Conservation (phyloP, 2,113 vertebrate genomes). For the Microcebus ravelobensis region DNA sequence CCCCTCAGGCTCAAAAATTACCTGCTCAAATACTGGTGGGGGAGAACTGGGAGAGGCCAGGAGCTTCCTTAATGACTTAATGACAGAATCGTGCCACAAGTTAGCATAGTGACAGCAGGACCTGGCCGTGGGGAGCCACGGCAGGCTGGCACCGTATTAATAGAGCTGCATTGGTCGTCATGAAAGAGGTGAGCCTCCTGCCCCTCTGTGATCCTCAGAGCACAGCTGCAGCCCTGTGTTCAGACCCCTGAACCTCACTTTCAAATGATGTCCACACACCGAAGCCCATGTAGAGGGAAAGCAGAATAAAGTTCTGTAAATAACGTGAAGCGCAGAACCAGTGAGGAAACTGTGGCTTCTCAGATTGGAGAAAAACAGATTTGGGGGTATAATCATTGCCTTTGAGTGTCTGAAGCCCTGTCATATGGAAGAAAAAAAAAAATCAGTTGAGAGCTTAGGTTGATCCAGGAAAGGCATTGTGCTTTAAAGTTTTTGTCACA, state of each 20-base stretch:
- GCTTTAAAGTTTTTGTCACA: neutral
- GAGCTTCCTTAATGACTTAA: neutral
- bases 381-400: neutral
- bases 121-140: neutral
- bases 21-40: neutral
- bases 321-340: neutral
- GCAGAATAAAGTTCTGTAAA: neutral
- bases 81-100: rapidly evolving
- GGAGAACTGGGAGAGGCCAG: neutral
- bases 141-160: neutral
- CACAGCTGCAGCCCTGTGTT: neutral
- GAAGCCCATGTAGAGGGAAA: neutral
- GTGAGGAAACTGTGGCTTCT: neutral
- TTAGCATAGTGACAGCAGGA: neutral
- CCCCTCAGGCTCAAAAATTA: neutral
- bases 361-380: neutral
- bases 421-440: neutral
- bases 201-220: neutral
- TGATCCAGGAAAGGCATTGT: neutral
- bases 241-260: neutral
- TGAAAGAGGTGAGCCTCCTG: neutral
- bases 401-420: neutral
- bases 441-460: neutral
- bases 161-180: neutral
- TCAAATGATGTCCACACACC: neutral